phyloP scores from a whole-genome alignment of 2,113 vertebrate genomes.

The Hiodon alosoides region DNA sequence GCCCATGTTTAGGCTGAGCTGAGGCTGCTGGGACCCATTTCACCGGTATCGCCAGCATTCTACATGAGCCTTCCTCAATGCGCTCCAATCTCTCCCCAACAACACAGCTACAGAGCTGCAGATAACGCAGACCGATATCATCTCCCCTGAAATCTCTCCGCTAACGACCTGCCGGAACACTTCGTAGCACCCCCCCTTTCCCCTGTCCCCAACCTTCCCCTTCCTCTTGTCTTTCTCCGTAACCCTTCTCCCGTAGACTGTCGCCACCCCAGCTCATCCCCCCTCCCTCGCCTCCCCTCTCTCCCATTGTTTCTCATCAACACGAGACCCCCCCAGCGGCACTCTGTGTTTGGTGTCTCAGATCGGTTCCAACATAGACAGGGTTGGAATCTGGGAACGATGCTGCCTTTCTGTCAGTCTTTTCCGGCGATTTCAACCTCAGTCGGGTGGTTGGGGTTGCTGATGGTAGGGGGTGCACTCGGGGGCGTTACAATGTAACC shows the following conservation, averaged over 20 bases:
- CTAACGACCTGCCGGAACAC: slow-evolving; percentile 24
- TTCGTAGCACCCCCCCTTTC: slow-evolving; percentile 8
- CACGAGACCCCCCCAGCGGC: no score
- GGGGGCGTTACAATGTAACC: no score
- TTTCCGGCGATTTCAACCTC: no score
- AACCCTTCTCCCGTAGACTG: neutral
- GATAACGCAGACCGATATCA: slow-evolving; percentile 47
- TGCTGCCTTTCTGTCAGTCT: no score
- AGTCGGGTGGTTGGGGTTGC: no score
- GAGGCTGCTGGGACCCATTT: slow-evolving; percentile 34
- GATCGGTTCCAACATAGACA: no score
- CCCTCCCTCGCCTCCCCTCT: neutral
- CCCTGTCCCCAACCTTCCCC: slow-evolving; percentile 8
- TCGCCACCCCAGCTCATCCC: neutral
- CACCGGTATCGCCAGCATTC: slow-evolving; percentile 44
- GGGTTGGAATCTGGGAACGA: no score
- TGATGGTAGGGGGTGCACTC: no score
- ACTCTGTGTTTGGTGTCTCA: no score
- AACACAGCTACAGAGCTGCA: slow-evolving; percentile 22
- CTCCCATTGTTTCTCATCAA: neutral
- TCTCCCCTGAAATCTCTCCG: slow-evolving; percentile 52
- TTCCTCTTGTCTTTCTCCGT: slow-evolving; percentile 6
- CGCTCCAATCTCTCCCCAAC: slow-evolving; percentile 37
- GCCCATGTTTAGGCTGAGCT: slow-evolving; percentile 60
- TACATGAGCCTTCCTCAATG: slow-evolving; percentile 36